Evolutionary conservation across 2,797 vertebrate species (phyloP), one percentile per base, ranked within the genome.

Genomic region (Rhabdophis nuchalis): DNA sequence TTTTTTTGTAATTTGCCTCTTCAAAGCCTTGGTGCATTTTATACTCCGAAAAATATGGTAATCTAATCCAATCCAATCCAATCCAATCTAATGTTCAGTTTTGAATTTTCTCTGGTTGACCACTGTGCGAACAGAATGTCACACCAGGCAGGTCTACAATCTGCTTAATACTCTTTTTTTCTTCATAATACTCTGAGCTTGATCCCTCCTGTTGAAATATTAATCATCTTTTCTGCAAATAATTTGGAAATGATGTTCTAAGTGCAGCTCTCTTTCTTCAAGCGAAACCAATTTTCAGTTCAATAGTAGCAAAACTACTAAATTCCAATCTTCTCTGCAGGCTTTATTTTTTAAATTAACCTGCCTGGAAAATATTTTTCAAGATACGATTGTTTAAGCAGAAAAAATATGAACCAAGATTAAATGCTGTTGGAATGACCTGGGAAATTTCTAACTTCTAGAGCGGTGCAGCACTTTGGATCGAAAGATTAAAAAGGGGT

Each of bases 131-230:
- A 77, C 68, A 82, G 20, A 77, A 41, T 11, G 18, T 1, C 8
- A 23, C 36, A 77, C 36, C 23, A 77, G 18, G 36, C 72, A 41
- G 36, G 8, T 11, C 27, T 88, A 64, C 25, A 54, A 85, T 58
- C 82, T 86, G 82, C 23, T 13, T 32, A 46, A 36, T 18, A 20
- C 11, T 36, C 20, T 86, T 90, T 91, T 68, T 41, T 89, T 56
- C 18, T 50, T 23, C 41, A 46, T 23, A 72, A 27, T 52, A 53
- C 86, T 54, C 90, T 27, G 77, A 92, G 94, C 93, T 93, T 90
- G 87, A 91, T 89, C 64, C 91, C 86, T 94, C 9, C 86, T 87
- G 53, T 23, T 89, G 88, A 91, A 82, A 41, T 50, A 32, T 54
- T 89, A 61, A 18, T 64, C 10, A 56, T 20, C 72, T 58, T 58